Conservation (phyloP, 2,113 vertebrate species). For the Phodopus roborovskii region DNA sequence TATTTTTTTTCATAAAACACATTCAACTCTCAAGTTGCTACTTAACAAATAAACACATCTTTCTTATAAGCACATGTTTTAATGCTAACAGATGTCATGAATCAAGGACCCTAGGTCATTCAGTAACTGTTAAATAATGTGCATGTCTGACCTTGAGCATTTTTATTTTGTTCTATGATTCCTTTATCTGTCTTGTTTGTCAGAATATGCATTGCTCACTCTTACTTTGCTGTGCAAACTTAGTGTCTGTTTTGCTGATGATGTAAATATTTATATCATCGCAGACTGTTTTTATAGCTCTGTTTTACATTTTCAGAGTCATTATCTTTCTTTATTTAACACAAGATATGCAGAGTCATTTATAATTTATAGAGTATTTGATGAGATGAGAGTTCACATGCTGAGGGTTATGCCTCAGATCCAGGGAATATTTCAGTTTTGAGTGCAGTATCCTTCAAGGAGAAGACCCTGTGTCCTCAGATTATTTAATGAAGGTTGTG, state of each 20-base stretch:
- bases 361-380: slow-evolving; percentile 77
- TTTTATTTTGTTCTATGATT: slow-evolving; percentile 36
- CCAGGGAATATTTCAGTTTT: slow-evolving; percentile 55
- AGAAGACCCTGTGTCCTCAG: neutral
- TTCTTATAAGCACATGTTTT: neutral
- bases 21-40: slow-evolving; percentile 54
- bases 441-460: slow-evolving; percentile 58
- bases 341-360: slow-evolving; percentile 71
- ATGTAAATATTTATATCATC: slow-evolving; percentile 37
- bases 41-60: slow-evolving; percentile 51
- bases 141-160: slow-evolving; percentile 35
- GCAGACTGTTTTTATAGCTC: slow-evolving; percentile 62
- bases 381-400: slow-evolving; percentile 65
- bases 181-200: slow-evolving; percentile 36
- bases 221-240: slow-evolving; percentile 41
- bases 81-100: neutral
- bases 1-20: slow-evolving; percentile 62
- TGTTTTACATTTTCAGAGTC: slow-evolving; percentile 67
- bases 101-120: neutral
- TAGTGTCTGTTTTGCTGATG: neutral
- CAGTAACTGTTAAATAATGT: neutral
- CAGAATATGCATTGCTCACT: slow-evolving; percentile 45
- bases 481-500: slow-evolving; percentile 60
- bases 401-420: slow-evolving; percentile 53
- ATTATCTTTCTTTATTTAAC: slow-evolving; percentile 67